Conservation (phyloP, 2,113 vertebrate species). For the Crotalus viridis region DNA sequence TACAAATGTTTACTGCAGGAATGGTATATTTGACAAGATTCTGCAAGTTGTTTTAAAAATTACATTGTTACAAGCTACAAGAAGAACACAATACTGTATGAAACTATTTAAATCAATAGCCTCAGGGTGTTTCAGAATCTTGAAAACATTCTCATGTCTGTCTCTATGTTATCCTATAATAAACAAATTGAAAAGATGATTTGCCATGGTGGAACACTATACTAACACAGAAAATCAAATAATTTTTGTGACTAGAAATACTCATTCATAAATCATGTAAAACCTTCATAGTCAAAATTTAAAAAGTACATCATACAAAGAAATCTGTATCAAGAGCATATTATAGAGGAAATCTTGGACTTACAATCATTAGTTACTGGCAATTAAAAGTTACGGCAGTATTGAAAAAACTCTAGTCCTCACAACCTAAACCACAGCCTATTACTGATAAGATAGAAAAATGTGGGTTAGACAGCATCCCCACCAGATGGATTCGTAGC, state of each 20-base stretch:
- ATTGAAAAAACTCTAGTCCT: too few species aligned
- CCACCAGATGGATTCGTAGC: too few species aligned
- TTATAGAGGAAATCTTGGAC: background rate
- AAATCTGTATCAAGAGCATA: background rate
- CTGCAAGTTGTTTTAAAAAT: background rate
- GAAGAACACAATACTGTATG: background rate
- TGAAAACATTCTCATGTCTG: background rate
- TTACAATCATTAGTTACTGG: too few species aligned
- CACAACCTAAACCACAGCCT: too few species aligned
- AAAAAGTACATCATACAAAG: background rate
- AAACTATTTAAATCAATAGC: background rate
- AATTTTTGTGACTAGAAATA: background rate
- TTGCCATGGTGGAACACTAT: background rate
- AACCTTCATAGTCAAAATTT: background rate
- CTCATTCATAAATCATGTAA: background rate
- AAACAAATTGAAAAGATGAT: background rate
- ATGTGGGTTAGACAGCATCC: too few species aligned
- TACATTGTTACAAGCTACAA: background rate
- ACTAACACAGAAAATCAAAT: background rate
- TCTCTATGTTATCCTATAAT: background rate
- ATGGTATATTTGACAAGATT: background rate
- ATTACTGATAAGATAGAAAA: too few species aligned
- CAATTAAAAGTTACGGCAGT: too few species aligned
- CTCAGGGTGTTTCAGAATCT: background rate
- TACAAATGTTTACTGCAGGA: background rate